Conservation (phyloP, 2,113 vertebrate genomes). For the Leucoraja erinaceus region DNA sequence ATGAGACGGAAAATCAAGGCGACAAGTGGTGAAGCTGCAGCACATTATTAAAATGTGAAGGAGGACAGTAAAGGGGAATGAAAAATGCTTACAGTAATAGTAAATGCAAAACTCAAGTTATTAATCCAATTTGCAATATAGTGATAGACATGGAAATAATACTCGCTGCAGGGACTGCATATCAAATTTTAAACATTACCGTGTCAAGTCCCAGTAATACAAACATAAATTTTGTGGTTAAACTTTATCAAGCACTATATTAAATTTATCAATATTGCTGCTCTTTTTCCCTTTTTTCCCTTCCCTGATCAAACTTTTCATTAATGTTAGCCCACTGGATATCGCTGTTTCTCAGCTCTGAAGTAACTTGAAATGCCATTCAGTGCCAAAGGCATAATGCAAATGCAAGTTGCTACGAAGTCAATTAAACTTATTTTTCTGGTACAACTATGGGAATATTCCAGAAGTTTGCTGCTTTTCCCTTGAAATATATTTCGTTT, state of each 20-base stretch:
- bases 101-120: neutral
- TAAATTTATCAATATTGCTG: neutral
- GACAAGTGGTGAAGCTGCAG: neutral
- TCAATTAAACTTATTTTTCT: neutral
- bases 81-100: neutral
- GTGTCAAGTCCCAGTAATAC: neutral
- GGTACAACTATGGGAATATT: neutral
- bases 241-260: neutral
- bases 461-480: neutral
- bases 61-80: neutral
- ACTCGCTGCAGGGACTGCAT: neutral
- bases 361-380: neutral
- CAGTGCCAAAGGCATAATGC: neutral
- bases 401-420: neutral
- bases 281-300: neutral
- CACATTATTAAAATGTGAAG: neutral
- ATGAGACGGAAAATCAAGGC: neutral
- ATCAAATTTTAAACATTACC: neutral
- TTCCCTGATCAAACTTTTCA: neutral
- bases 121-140: neutral
- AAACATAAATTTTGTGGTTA: neutral
- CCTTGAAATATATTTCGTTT: neutral
- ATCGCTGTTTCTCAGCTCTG: neutral
- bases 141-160: neutral
- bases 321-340: no score